These are phyloP conservation scores for Platycnemis pennipes DNA, from an alignment of 2,888 invertebrate genomes.

Conservation along the genomic window DNA sequence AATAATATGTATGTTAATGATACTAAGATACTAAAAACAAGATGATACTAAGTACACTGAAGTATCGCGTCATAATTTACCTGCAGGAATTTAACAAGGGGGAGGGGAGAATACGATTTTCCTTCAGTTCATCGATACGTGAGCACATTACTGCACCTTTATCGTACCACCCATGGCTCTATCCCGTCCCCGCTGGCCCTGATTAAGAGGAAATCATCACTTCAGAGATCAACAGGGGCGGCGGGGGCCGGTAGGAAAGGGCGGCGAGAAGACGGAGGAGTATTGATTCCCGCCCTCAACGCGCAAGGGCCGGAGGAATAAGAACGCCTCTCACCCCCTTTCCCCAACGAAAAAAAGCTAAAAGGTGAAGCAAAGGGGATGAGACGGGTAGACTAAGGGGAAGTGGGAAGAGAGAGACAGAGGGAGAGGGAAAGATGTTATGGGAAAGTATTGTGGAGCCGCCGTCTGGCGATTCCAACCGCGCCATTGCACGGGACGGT, in stretches of 20 bases:
- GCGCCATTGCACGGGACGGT: too few relatives aligned
- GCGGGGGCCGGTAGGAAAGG: not conserved
- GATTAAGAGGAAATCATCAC: not conserved
- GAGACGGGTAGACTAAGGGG: not conserved
- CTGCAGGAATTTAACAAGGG: too few relatives aligned
- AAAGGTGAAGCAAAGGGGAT: not conserved
- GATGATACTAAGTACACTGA: too few relatives aligned
- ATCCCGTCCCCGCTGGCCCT: not conserved
- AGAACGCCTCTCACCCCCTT: not conserved
- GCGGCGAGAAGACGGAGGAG: not conserved
- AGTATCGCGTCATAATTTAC: too few relatives aligned
- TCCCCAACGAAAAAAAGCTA: not conserved
- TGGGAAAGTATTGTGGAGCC: not conserved
- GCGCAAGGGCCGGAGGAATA: not conserved
- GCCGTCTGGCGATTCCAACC: not conserved
- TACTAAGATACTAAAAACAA: too few relatives aligned
- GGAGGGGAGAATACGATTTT: too few relatives aligned
- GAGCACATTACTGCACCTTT: too few relatives aligned
- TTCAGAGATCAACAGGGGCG: not conserved
- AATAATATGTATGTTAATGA: too few relatives aligned
- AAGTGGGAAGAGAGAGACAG: not conserved
- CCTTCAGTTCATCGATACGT: too few relatives aligned
- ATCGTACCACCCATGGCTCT: too few relatives aligned
- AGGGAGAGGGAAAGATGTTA: not conserved
- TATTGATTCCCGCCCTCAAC: conserved; percentile 1